phyloP scores from a whole-genome alignment of 2,888 invertebrate genomes.

The Druceiella hillmani region DNA sequence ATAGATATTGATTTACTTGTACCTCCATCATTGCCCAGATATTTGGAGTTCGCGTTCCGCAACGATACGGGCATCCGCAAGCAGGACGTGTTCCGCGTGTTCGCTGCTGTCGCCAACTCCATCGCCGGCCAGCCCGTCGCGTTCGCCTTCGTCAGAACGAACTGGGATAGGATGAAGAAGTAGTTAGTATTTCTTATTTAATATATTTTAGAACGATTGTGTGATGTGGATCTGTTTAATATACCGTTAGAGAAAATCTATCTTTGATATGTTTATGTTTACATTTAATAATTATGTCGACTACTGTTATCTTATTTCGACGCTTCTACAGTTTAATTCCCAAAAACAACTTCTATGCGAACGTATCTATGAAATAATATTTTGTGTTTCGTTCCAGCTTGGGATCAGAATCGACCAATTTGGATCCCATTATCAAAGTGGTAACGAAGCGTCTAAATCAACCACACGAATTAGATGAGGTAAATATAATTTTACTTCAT shows the following conservation, averaged over 20 bases:
- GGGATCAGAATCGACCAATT: slow-evolving; percentile 63
- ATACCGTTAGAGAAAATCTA: too few species aligned
- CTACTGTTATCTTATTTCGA: too few species aligned
- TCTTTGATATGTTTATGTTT: too few species aligned
- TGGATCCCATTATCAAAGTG: slow-evolving; percentile 67
- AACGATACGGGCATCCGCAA: slow-evolving; percentile 74
- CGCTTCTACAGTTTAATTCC: too few species aligned
- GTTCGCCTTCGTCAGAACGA: slow-evolving; percentile 70
- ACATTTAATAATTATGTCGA: too few species aligned
- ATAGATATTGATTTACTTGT: too few species aligned
- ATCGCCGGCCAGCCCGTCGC: slow-evolving; percentile 77
- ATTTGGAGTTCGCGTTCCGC: slow-evolving; percentile 66
- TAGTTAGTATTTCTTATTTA: slow-evolving; percentile 55
- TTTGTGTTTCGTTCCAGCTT: slow-evolving; percentile 50
- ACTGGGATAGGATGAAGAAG: slow-evolving; percentile 65
- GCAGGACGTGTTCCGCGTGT: slow-evolving; percentile 75
- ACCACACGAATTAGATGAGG: slow-evolving; percentile 70
- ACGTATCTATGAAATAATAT: too few species aligned
- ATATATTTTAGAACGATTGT: slow-evolving; percentile 15
- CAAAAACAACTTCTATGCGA: too few species aligned
- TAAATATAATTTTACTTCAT: too few species aligned
- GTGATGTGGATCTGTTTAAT: too few species aligned
- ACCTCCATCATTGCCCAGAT: slow-evolving; percentile 50
- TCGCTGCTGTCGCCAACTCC: slow-evolving; percentile 69
- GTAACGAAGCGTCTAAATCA: slow-evolving; percentile 71